Evolutionary conservation across 2,113 vertebrate species (phyloP).

Genomic region (Sclerurus mexicanus): DNA sequence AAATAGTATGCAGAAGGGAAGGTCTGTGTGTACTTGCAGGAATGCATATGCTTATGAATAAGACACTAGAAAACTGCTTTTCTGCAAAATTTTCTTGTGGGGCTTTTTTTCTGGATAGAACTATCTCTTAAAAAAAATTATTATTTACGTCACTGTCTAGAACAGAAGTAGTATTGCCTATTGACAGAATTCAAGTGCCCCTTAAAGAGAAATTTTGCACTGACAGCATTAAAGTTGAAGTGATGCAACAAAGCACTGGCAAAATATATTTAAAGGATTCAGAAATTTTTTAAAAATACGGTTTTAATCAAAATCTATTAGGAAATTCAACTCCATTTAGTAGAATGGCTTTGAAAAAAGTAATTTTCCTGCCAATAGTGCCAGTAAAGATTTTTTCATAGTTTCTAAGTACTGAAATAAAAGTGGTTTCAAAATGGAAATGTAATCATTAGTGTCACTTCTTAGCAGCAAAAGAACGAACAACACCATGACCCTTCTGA

Average conservation of each 20-base stretch:
- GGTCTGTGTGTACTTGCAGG: background rate
- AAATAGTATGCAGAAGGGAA: background rate
- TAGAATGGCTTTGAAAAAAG: background rate
- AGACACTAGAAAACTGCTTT: background rate
- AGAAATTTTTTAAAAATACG: background rate
- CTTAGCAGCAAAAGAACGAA: background rate
- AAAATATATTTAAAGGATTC: background rate
- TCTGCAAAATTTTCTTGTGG: background rate
- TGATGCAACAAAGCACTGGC: background rate
- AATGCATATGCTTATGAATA: background rate
- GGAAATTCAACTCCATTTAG: background rate
- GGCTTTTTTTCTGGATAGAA: background rate
- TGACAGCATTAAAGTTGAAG: background rate
- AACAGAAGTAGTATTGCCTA: background rate
- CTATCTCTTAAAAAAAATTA: background rate
- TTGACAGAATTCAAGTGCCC: background rate
- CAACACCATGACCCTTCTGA: background rate
- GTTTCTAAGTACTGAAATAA: background rate
- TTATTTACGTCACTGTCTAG: background rate
- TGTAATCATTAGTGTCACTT: background rate
- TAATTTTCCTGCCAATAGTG: background rate
- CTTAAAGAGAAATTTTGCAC: conserved; percentile 1
- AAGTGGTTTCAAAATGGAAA: conserved; percentile 14
- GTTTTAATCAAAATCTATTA: conserved; percentile 29
- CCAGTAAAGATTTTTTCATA: background rate